Evolutionary conservation across 2,888 invertebrate genomes (phyloP).

Genomic region (Ochlodes sylvanus): DNA sequence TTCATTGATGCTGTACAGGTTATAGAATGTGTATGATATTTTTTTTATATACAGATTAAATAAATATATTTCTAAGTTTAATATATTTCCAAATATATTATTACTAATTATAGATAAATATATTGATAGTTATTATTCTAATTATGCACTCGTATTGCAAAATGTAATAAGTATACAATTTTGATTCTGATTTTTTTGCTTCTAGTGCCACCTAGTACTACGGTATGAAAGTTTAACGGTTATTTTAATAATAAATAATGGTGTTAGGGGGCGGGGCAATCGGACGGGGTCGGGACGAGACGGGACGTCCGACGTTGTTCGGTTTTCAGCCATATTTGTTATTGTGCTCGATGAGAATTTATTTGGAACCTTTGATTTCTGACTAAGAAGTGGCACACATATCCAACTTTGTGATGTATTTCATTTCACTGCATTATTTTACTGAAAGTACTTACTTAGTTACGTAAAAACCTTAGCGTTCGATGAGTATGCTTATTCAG

Average conservation of each 20-base stretch:
- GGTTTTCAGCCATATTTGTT: slow-evolving; percentile 91
- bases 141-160: background rate
- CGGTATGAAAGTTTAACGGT: slow-evolving; percentile 19
- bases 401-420: slow-evolving; percentile 75
- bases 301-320: slow-evolving; percentile 60
- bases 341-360: slow-evolving; percentile 87
- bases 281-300: slow-evolving; percentile 41
- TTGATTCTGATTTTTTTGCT: background rate
- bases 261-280: slow-evolving; percentile 38
- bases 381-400: slow-evolving; percentile 58
- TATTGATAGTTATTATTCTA: too few species aligned
- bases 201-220: slow-evolving; percentile 22
- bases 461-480: slow-evolving; percentile 59
- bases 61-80: too few species aligned
- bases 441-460: slow-evolving; percentile 58
- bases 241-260: slow-evolving; percentile 32
- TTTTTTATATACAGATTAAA: too few species aligned
- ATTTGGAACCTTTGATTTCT: slow-evolving; percentile 84
- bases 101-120: too few species aligned
- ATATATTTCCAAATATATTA: too few species aligned
- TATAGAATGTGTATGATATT: too few species aligned
- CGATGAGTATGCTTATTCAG: slow-evolving; percentile 71
- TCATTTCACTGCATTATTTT: slow-evolving; percentile 61
- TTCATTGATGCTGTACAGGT: too few species aligned
- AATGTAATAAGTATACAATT: background rate